phyloP scores from a whole-genome alignment of 2,888 invertebrate genomes.

The Syrphus vitripennis region DNA sequence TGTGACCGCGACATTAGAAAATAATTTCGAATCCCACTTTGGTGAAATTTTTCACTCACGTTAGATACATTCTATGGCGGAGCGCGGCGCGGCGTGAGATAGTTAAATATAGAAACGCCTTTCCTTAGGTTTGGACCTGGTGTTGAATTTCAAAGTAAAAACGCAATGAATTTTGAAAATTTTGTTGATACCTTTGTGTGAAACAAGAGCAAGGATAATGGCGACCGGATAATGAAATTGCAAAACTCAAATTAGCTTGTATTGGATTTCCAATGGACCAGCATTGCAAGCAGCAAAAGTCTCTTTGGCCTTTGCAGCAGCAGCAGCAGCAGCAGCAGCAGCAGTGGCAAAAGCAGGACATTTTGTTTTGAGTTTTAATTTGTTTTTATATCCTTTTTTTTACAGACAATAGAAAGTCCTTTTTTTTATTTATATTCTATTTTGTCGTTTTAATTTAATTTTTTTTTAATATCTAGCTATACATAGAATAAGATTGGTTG shows the following conservation, averaged over 20 bases:
- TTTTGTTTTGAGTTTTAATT: slow-evolving; percentile 41
- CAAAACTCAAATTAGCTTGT: slow-evolving; percentile 57
- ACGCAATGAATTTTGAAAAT: not conserved
- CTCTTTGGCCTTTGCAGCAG: not conserved
- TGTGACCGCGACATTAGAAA: slow-evolving; percentile 16
- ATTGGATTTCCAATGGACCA: not conserved
- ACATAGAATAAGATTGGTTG: slow-evolving; percentile 42
- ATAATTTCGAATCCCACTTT: slow-evolving; percentile 24
- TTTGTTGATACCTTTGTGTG: not conserved
- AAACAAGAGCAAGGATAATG: slow-evolving; percentile 30
- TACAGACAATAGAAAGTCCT: not conserved
- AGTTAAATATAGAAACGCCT: no score
- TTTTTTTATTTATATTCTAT: not conserved
- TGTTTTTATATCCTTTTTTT: slow-evolving; percentile 14
- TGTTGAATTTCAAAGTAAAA: slow-evolving; percentile 6
- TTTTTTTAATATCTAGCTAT: slow-evolving; percentile 43
- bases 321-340: not conserved
- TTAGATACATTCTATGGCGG: no score
- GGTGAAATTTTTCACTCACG: not conserved
- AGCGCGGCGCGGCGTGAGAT: no score
- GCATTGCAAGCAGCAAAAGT: not conserved
- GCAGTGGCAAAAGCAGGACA: not conserved
- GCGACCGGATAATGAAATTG: slow-evolving; percentile 58
- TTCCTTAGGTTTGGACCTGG: not conserved
- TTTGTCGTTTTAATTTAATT: slow-evolving; percentile 22